A percentile compares a stretch with the other conserved stretches of the same genome.
Conservation (phyloP, 2,797 vertebrate species). For the Sebastes matsubarae region DNA sequence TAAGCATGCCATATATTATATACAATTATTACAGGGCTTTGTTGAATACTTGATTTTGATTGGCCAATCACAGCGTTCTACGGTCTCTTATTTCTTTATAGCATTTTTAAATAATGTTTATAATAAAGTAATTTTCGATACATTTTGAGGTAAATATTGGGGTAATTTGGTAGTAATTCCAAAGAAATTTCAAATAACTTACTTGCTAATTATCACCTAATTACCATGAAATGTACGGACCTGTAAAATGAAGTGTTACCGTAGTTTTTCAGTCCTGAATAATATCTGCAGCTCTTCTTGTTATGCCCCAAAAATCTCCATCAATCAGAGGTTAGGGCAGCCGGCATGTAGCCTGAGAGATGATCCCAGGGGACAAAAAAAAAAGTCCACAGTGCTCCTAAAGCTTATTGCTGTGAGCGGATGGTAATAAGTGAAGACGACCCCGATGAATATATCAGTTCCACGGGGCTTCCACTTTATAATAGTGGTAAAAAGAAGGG, state of each 20-base stretch:
- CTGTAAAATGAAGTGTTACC: too few relatives aligned
- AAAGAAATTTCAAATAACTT: too few relatives aligned
- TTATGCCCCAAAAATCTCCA: neutral
- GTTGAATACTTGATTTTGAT: too few relatives aligned
- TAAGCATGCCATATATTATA: neutral
- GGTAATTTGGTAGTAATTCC: too few relatives aligned
- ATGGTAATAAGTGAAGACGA: neutral
- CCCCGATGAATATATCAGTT: neutral
- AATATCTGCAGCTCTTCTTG: neutral
- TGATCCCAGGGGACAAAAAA: neutral
- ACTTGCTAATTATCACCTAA: too few relatives aligned
- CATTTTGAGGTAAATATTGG: too few relatives aligned
- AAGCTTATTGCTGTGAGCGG: neutral
- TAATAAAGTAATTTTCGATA: too few relatives aligned
- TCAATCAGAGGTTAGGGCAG: neutral
- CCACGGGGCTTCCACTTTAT: neutral
- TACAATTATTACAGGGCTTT: too few relatives aligned
- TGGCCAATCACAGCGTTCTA: too few relatives aligned
- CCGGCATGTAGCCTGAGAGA: neutral
- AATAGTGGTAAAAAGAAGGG: neutral
- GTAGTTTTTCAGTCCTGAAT: neutral
- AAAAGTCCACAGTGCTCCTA: neutral
- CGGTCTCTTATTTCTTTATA: too few relatives aligned
- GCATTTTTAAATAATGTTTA: too few relatives aligned
- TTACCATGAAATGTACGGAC: too few relatives aligned